These are phyloP conservation scores for Monopis laevigella DNA, from an alignment of 2,888 invertebrate species.

Conservation along the genomic window DNA sequence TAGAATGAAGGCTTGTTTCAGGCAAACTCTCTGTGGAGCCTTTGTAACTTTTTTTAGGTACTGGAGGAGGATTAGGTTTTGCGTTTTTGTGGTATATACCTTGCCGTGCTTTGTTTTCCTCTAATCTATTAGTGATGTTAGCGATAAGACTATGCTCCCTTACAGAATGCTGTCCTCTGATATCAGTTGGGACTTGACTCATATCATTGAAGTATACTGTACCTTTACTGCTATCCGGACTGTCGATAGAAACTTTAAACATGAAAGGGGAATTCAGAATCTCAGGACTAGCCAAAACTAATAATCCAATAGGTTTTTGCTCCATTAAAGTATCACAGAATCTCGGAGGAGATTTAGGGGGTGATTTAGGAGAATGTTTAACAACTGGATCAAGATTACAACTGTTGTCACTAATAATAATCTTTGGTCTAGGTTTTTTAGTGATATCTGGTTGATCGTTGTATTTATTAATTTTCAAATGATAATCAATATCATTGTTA, in stretches of 20 bases:
- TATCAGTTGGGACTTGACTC: constrained; percentile 35
- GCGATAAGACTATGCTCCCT: background rate
- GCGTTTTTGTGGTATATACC: constrained; percentile 7
- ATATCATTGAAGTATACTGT: constrained; percentile 52
- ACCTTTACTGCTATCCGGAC: constrained; percentile 27
- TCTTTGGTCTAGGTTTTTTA: background rate
- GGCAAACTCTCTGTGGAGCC: constrained; percentile 9
- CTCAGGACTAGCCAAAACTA: constrained; percentile 8
- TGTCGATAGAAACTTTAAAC: constrained; percentile 9
- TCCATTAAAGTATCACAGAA: background rate
- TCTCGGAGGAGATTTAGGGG: background rate
- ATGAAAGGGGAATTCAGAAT: constrained; percentile 5
- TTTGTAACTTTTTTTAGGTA: constrained; percentile 11
- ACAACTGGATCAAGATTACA: background rate
- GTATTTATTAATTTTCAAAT: constrained; percentile 45
- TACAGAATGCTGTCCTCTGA: constrained; percentile 8
- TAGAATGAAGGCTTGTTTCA: background rate
- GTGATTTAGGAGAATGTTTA: background rate
- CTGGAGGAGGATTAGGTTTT: constrained; percentile 4
- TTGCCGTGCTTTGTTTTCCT: background rate
- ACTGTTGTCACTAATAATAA: constrained; percentile 3
- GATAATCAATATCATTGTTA: constrained; percentile 37
- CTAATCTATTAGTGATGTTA: constrained; percentile 1
- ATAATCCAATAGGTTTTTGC: constrained; percentile 5
- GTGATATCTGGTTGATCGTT: background rate